phyloP scores from a whole-genome alignment of 35 echinoderm and acorn worm genomes.

The Apostichopus californicus region DNA sequence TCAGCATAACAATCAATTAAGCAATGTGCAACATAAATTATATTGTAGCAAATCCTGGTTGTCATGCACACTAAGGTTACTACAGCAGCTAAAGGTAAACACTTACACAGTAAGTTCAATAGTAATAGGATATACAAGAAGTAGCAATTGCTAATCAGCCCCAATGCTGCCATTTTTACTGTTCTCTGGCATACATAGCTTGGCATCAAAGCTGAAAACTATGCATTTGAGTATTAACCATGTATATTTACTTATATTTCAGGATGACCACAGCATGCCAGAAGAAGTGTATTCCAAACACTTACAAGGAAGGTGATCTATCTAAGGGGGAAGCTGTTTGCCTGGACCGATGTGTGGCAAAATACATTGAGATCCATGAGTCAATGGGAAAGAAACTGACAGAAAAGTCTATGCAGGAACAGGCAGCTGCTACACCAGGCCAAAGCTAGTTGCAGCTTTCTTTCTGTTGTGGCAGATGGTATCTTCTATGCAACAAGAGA shows the following conservation, averaged over 20 bases:
- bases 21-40: too few species aligned
- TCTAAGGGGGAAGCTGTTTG: conserved; percentile 96
- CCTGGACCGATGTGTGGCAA: conserved; percentile 95
- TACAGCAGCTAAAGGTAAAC: too few species aligned
- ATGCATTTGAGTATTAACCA: too few species aligned
- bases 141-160: too few species aligned
- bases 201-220: too few species aligned
- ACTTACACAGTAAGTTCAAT: too few species aligned
- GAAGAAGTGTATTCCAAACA: conserved; percentile 86
- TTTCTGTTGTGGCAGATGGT: background rate
- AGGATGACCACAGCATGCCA: conserved; percentile 95
- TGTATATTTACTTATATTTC: background rate
- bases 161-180: too few species aligned
- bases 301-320: conserved; percentile 91
- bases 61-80: too few species aligned
- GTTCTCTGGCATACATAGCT: too few species aligned
- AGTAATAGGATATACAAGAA: too few species aligned
- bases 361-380: conserved; percentile 96
- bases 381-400: conserved; percentile 93
- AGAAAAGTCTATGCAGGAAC: conserved; percentile 96
- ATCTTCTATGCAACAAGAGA: background rate
- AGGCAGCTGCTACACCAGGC: conserved; percentile 66
- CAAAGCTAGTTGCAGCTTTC: conserved; percentile 33
- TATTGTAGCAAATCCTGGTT: too few species aligned
- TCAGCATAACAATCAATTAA: too few species aligned